Percentiles rank a stretch among this genome's conserved stretches.
These are phyloP conservation scores for Neolamprologus brichardi DNA, from an alignment of 2,113 vertebrate genomes.

Conservation along the genomic window DNA sequence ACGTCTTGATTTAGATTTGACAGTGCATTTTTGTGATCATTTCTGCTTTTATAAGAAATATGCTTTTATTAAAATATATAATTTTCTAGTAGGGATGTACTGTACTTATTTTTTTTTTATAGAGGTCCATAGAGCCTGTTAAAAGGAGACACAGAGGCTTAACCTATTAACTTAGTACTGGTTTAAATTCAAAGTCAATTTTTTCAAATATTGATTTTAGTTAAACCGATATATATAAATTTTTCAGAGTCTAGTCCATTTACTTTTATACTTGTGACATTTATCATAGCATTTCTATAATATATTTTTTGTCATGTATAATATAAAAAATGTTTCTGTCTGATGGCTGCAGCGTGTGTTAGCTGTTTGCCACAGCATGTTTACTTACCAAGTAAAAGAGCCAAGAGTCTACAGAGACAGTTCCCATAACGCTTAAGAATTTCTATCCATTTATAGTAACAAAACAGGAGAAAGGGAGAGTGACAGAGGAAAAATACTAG, in stretches of 20 bases:
- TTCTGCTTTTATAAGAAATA: fast-evolving
- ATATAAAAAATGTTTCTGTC: neutral
- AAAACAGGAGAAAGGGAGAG: neutral
- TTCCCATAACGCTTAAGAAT: neutral
- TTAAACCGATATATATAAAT: fast-evolving
- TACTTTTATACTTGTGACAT: neutral
- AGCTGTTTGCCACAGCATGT: neutral
- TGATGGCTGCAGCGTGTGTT: neutral
- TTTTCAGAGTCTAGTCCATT: neutral
- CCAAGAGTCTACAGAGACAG: neutral
- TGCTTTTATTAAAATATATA: neutral
- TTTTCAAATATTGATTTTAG: neutral
- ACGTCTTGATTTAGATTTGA: neutral
- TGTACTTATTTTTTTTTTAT: neutral
- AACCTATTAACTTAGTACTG: neutral
- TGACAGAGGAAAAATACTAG: neutral
- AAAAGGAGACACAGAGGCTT: neutral
- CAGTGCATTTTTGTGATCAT: neutral
- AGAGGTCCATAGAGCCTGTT: neutral
- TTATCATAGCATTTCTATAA: neutral
- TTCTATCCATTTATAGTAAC: constrained; percentile 30
- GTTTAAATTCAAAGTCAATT: neutral
- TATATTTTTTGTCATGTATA: neutral
- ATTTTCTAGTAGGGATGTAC: neutral
- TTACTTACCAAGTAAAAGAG: neutral